These are phyloP conservation scores for Aphaenogaster rudis DNA, from an alignment of 1,140 invertebrate species.

Conservation along the genomic window DNA sequence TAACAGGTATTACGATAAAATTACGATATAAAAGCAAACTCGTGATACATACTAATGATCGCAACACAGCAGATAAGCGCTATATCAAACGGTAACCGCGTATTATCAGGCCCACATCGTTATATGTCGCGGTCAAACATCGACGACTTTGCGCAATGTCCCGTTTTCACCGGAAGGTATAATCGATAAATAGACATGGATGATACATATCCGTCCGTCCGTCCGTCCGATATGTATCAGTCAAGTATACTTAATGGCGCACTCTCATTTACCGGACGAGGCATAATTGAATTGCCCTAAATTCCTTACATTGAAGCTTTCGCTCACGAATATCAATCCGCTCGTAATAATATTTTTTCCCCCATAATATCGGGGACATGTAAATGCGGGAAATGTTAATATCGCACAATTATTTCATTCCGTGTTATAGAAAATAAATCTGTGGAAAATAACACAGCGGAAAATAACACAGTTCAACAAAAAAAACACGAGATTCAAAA, in stretches of 20 bases:
- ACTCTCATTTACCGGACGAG: conserved; percentile 24
- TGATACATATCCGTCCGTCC: not conserved
- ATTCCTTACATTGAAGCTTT: conserved; percentile 11
- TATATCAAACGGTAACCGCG: conserved; percentile 7
- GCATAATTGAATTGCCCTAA: conserved; percentile 32
- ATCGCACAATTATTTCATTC: not conserved
- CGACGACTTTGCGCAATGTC: conserved; percentile 12
- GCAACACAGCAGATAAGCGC: not conserved
- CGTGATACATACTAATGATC: not conserved
- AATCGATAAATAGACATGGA: conserved; percentile 48
- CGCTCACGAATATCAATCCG: not conserved
- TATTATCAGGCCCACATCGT: conserved; percentile 24
- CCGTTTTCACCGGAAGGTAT: conserved; percentile 12
- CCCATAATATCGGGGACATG: not conserved
- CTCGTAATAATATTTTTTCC: not conserved
- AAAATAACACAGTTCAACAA: not conserved
- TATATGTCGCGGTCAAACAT: conserved; percentile 24
- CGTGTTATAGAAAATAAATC: not conserved
- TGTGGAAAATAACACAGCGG: not conserved
- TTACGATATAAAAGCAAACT: conserved; percentile 3
- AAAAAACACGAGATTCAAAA: too few species aligned
- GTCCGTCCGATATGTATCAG: conserved; percentile 31
- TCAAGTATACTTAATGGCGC: conserved; percentile 2
- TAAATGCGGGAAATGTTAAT: not conserved
- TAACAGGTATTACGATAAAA: conserved; percentile 17